A percentile compares a stretch with the other conserved stretches of the same genome.
Conservation (phyloP, 2,113 vertebrate species). For the Ivindomyrus marchei region DNA sequence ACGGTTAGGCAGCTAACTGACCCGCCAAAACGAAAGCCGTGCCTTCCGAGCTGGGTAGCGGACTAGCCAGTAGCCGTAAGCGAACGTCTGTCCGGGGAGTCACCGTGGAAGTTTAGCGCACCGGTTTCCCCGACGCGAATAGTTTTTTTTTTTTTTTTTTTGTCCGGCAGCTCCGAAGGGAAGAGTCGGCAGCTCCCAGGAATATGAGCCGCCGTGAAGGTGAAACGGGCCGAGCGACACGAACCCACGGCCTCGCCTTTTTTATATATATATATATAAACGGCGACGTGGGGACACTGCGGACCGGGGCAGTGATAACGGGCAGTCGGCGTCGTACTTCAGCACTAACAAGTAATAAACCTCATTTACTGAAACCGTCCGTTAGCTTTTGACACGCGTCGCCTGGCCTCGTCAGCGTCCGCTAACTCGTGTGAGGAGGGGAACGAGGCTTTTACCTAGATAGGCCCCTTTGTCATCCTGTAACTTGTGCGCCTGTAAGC, state of each 20-base stretch:
- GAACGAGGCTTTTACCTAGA: background rate
- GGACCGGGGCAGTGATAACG: background rate
- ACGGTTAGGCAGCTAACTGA: background rate
- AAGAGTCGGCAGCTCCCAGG: background rate
- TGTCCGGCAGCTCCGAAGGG: background rate
- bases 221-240: background rate
- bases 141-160: background rate
- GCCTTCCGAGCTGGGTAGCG: background rate
- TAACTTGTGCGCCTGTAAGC: background rate
- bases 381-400: background rate
- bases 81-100: background rate
- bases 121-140: background rate
- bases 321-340: background rate
- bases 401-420: background rate
- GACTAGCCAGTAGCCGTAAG: background rate
- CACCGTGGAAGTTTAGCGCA: background rate
- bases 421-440: background rate
- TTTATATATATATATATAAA: background rate
- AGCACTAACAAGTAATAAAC: background rate
- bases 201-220: background rate
- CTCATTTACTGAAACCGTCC: background rate
- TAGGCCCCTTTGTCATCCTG: background rate
- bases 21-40: background rate
- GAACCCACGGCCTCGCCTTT: background rate
- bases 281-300: background rate